These are phyloP conservation scores for Enoplosus armatus DNA, from an alignment of 2,797 vertebrate genomes.

Conservation along the genomic window DNA sequence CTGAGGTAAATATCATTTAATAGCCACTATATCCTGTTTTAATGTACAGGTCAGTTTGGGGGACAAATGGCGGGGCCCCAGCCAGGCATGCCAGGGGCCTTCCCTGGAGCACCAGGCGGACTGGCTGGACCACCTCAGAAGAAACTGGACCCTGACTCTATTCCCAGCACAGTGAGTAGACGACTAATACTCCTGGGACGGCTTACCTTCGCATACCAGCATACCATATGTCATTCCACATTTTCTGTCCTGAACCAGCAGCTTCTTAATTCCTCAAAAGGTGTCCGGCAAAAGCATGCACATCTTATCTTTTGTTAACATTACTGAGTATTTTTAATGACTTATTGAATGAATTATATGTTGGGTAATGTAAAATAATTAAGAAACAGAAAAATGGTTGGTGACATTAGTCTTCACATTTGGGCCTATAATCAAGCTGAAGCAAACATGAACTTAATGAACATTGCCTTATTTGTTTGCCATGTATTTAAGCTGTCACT, in stretches of 20 bases:
- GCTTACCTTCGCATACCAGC: constrained; percentile 17
- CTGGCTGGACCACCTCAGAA: constrained; percentile 87
- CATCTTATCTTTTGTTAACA: not conserved
- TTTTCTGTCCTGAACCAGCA: constrained; percentile 76
- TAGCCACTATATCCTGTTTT: not conserved
- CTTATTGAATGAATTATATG: constrained; percentile 2
- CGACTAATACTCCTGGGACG: constrained; percentile 16
- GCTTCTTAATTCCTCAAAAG: constrained; percentile 76
- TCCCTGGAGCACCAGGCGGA: constrained; percentile 71
- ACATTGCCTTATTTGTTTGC: not conserved
- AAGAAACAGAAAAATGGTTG: not conserved
- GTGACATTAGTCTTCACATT: not conserved
- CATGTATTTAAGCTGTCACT: not conserved
- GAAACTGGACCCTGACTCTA: constrained; percentile 93
- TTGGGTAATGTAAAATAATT: not conserved
- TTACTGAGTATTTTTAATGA: not conserved
- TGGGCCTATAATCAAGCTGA: not conserved
- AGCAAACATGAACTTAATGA: not conserved
- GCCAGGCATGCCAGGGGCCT: constrained; percentile 86
- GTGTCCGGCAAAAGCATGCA: not conserved
- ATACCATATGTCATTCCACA: constrained; percentile 9
- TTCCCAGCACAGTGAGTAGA: constrained; percentile 93
- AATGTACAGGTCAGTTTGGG: constrained; percentile 85
- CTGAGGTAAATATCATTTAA: not conserved
- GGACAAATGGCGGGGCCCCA: constrained; percentile 89